Percentiles rank a stretch among this genome's conserved stretches.
These are phyloP conservation scores for Schizopygopsis malacanthus DNA, from an alignment of 2,797 vertebrate species.

Conservation along the genomic window DNA sequence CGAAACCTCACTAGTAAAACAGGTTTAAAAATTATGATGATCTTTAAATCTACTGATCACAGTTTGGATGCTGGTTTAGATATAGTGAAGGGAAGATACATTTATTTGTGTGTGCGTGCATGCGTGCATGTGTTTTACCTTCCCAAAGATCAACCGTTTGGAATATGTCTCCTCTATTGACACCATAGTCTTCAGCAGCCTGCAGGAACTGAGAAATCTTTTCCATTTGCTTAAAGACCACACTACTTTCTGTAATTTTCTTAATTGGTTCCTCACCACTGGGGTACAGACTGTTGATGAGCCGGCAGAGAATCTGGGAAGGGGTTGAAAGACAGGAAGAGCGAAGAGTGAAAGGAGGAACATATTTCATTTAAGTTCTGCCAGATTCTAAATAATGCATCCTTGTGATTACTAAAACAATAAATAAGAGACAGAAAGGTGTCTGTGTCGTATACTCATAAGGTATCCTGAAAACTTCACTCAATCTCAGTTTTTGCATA, in stretches of 20 bases:
- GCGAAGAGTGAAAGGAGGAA: not conserved
- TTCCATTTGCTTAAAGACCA: slow-evolving; percentile 91
- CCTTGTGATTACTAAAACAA: not conserved
- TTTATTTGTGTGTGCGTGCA: not conserved
- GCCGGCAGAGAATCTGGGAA: slow-evolving; percentile 83
- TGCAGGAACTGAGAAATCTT: slow-evolving; percentile 88
- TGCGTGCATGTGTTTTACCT: slow-evolving; percentile 71
- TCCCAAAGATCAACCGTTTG: slow-evolving; percentile 90
- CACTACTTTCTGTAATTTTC: slow-evolving; percentile 86
- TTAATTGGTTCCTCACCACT: slow-evolving; percentile 83
- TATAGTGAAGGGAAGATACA: not conserved
- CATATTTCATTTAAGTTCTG: not conserved
- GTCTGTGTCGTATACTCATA: not conserved
- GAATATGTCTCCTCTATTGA: slow-evolving; percentile 87
- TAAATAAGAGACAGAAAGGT: not conserved
- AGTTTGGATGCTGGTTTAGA: not conserved
- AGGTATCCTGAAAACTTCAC: not conserved
- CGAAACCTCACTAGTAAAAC: not conserved
- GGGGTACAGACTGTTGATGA: slow-evolving; percentile 87
- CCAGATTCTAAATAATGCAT: not conserved
- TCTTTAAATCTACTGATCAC: not conserved
- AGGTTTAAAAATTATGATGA: not conserved
- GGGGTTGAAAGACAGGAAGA: slow-evolving; percentile 4
- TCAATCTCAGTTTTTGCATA: not conserved
- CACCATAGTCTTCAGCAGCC: slow-evolving; percentile 84